Evolutionary conservation across 2,797 vertebrate genomes (phyloP), one percentile per base, ranked within the genome.

Genomic region (Gymnopithys bicolor): DNA sequence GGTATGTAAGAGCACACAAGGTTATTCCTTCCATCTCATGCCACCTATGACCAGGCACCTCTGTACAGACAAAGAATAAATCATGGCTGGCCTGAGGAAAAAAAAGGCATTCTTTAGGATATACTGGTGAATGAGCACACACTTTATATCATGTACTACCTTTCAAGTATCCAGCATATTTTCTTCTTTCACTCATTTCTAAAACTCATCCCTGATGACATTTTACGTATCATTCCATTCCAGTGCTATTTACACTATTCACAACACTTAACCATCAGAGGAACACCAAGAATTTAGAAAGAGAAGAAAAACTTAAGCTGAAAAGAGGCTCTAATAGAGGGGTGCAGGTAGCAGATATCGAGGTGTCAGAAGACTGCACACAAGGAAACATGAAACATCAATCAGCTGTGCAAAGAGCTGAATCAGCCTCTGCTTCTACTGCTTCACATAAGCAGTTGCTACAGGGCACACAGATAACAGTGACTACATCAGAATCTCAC

Each of bases 81-180:
- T 24, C 7, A 5, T 18, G 12, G 59, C 16, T 90, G 21, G 6
- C 67, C 35, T 64, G 35, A 81, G 37, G 56, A 30, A 62, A 88
- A 18, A 18, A 69, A 28, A 51, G 1, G 30, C 9, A 0, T 33
- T 39, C 71, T 87, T 79, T 45, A 59, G 30, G 14, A 11, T 55
- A 63, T 15, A n/a, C 13, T 51, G 46, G 17, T 84, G 88, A 88
- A 67, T 11, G 70, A n/a, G 21, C 35, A 93, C 5, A 23, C 16
- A 58, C 9, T 73, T 84, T 49, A 78, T n/a, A 41, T 25, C n/a
- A 63, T 0, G 0, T n/a, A 45, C 9, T 53, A 22, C 25, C 22
- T 45, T 63, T 32, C 28, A 2, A 80, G 16, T 32, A 75, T 27
- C 41, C 2, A 2, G 14, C 18, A 14, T 8, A 35, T 56, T 64